phyloP scores from a whole-genome alignment of 2,113 vertebrate species.

The Ictalurus furcatus region DNA sequence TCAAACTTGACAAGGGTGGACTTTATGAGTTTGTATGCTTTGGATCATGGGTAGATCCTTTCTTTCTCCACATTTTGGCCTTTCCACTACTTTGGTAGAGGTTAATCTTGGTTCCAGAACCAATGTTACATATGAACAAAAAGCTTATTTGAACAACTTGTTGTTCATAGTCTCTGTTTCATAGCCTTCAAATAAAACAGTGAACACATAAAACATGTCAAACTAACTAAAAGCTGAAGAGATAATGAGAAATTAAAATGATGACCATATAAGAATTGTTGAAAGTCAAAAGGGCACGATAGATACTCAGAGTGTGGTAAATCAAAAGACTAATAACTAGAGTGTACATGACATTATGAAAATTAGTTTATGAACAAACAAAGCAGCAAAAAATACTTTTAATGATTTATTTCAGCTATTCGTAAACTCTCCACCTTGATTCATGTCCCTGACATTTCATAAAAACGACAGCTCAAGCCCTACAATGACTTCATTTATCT shows the following conservation, averaged over 20 bases:
- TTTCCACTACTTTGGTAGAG: no score
- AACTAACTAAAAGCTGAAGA: neutral
- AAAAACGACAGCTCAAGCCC: slow-evolving; percentile 6
- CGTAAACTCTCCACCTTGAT: slow-evolving; percentile 18
- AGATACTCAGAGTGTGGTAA: neutral
- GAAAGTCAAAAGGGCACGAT: neutral
- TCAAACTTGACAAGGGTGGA: no score
- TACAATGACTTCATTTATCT: slow-evolving; percentile 39
- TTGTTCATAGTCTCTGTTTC: neutral
- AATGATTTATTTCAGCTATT: neutral
- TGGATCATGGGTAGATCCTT: no score
- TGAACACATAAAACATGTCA: no score
- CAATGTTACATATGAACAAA: neutral
- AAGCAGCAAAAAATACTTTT: neutral
- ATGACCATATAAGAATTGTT: neutral
- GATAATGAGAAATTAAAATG: neutral
- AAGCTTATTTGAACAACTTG: neutral
- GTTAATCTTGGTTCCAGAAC: neutral
- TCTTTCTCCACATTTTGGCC: no score
- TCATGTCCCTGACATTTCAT: slow-evolving; percentile 36
- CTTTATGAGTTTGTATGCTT: no score
- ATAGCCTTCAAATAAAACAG: neutral
- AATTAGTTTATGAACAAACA: neutral
- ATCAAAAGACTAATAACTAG: neutral
- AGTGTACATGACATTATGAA: neutral